Percentiles rank a stretch among this genome's conserved stretches.
These are phyloP conservation scores for Ceyx margarethae DNA, from an alignment of 2,113 vertebrate genomes.

Conservation along the genomic window DNA sequence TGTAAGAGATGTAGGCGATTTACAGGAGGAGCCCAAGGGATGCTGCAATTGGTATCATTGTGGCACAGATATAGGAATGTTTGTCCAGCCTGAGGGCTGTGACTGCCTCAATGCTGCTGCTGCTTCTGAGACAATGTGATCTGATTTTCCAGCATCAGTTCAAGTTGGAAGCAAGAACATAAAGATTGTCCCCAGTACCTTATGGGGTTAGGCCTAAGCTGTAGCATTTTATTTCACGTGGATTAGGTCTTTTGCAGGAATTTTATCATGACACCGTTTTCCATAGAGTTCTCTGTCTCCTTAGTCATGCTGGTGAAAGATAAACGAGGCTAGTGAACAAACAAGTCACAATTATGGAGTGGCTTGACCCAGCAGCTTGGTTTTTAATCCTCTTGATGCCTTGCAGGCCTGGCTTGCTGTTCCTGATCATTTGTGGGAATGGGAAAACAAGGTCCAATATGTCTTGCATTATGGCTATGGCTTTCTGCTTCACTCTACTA, in stretches of 20 bases:
- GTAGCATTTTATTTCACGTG: background rate
- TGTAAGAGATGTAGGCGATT: fast-evolving
- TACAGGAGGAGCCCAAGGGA: background rate
- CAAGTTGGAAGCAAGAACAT: background rate
- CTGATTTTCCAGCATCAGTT: background rate
- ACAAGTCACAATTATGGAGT: background rate
- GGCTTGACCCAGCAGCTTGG: background rate
- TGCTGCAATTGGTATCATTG: background rate
- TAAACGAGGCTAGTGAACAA: background rate
- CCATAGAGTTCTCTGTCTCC: background rate
- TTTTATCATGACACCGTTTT: background rate
- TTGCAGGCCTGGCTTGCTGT: background rate
- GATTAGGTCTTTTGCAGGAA: background rate
- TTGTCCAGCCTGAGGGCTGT: background rate
- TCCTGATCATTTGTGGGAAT: background rate
- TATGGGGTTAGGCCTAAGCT: background rate
- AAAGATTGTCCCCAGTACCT: background rate
- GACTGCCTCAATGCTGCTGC: background rate
- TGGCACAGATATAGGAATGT: background rate
- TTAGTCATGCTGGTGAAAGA: background rate
- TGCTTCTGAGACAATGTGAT: background rate
- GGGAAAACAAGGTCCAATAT: background rate
- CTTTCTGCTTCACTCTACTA: background rate
- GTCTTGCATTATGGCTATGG: background rate
- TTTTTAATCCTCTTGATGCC: background rate